Evolutionary conservation across 2,113 vertebrate genomes (phyloP), one percentile per base, ranked within the genome.

Genomic region (Spermophilus dauricus): DNA sequence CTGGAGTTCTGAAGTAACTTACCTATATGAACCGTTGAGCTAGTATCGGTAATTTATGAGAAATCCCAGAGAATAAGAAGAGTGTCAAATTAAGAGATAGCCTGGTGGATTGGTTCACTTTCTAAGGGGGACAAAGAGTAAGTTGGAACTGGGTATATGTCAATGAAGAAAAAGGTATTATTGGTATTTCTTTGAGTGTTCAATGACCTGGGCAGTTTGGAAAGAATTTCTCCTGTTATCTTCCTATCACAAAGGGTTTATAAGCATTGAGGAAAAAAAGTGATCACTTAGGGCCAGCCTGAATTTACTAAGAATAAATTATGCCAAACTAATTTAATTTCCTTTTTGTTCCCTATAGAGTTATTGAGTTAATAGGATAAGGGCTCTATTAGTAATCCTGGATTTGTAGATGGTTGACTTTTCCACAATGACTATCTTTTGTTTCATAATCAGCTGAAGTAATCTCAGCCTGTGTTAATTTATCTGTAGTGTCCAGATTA

Each of bases 281-380:
- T n/a, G 58, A 94, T 91, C 42, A 77, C 70, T 95, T 86, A 88
- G 51, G 86, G 56, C 32, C 34, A 84, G 63, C 76, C 45, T 83
- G 92, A 97, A 78, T 87, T 91, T 63, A 72, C 69, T 86, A 95
- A 95, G 94, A 96, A 92, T 95, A 96, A 92, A 97, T 89, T 97
- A 95, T 84, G 70, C 73, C 67, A 87, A 86, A 92, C 72, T 96
- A 96, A 96, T 91, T 96, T 65, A 96, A 97, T 96, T 97, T 97
- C 76, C 92, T 90, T 93, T 98, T 89, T 86, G 24, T 87, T 96
- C 92, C 75, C 75, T 48, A 87, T 95, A 90, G 86, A 91, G 77
- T 95, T 94, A 93, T 96, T 93, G 77, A 82, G 93, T 97, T 97
- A 91, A 86, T 63, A 97, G 86, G 39, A 84, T n/a, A 61, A 45